Evolutionary conservation across 2,888 invertebrate genomes (phyloP).

Genomic region (Acrobasis suavella): DNA sequence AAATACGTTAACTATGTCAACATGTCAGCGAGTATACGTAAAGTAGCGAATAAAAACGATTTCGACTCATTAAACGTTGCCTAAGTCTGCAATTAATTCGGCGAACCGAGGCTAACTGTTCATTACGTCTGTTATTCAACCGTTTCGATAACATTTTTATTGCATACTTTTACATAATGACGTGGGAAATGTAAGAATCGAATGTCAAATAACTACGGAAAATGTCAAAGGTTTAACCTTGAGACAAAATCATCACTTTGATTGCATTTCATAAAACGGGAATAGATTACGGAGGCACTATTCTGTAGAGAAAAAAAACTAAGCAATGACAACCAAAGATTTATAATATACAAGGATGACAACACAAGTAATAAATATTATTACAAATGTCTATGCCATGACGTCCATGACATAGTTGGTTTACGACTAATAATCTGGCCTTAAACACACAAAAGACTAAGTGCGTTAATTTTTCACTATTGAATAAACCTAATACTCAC

Average conservation of each 20-base stretch:
- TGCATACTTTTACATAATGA: conserved; percentile 7
- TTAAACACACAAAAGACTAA: too few species aligned
- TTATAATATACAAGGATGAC: too few species aligned
- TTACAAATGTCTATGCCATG: too few species aligned
- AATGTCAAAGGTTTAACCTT: conserved; percentile 10
- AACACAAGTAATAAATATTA: too few species aligned
- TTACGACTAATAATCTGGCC: too few species aligned
- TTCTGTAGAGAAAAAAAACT: too few species aligned
- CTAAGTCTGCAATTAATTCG: conserved; percentile 11
- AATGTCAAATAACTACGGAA: conserved; percentile 6
- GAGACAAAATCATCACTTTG: not conserved
- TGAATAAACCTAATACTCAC: too few species aligned
- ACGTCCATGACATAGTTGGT: too few species aligned
- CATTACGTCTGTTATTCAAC: conserved; percentile 15
- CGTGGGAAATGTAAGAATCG: conserved; percentile 19
- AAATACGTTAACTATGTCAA: not conserved
- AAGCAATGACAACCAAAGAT: too few species aligned
- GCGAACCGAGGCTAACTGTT: conserved; percentile 4
- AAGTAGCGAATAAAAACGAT: not conserved
- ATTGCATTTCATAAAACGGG: not conserved
- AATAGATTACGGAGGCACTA: too few species aligned
- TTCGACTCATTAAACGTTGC: conserved; percentile 7
- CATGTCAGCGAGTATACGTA: not conserved
- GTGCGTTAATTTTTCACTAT: too few species aligned
- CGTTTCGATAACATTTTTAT: conserved; percentile 8